A percentile compares a stretch with the other conserved stretches of the same genome.
Conservation (phyloP, 1,140 invertebrate genomes). For the Brevipalpus yothersi region DNA sequence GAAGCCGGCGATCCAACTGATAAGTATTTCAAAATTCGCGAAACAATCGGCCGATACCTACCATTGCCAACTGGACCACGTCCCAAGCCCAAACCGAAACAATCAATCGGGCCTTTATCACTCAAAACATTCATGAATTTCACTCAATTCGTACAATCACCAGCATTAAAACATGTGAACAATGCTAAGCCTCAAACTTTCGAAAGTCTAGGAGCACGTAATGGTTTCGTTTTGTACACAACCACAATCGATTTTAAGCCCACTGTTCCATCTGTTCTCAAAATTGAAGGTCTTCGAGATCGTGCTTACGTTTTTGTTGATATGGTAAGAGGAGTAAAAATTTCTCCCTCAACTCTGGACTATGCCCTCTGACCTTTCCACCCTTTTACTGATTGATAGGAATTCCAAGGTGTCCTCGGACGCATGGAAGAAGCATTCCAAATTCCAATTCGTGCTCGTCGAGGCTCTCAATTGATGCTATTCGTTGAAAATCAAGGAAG, state of each 20-base stretch:
- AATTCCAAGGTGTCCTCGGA: constrained; percentile 28
- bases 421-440: constrained; percentile 27
- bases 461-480: constrained; percentile 27
- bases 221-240: constrained; percentile 47
- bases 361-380: constrained; percentile 18
- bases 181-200: constrained; percentile 4
- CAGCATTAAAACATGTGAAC: not conserved
- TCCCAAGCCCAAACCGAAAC: not conserved
- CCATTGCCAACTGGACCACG: no score
- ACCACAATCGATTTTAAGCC: constrained; percentile 25
- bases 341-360: not conserved
- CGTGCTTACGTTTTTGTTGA: constrained; percentile 46
- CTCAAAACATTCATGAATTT: not conserved
- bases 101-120: not conserved
- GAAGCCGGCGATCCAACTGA: constrained; percentile 24
- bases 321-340: constrained; percentile 18
- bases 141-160: not conserved
- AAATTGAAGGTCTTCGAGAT: constrained; percentile 34
- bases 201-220: constrained; percentile 1
- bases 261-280: constrained; percentile 28
- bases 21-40: constrained; percentile 18
- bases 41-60: no score
- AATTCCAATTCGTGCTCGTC: constrained; percentile 27
- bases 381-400: not conserved
- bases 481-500: constrained; percentile 14